Conservation (phyloP, 2,888 invertebrate genomes). For the Stenolophus ochropezus region DNA sequence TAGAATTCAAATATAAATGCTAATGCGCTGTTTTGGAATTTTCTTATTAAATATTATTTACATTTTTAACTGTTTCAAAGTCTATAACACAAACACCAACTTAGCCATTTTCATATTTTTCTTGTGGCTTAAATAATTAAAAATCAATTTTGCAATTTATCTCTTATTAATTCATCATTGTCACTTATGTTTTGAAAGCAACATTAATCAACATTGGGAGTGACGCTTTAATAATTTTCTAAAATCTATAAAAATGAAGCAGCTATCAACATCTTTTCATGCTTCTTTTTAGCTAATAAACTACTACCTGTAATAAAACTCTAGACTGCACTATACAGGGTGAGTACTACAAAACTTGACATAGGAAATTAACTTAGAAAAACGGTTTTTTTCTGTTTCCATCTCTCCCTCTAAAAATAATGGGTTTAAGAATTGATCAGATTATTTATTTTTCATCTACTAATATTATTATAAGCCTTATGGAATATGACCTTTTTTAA, state of each 20-base stretch:
- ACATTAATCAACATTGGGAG: neutral
- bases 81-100: neutral
- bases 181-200: neutral
- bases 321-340: neutral
- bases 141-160: conserved; percentile 19
- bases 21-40: conserved; percentile 65
- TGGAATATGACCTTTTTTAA: no score
- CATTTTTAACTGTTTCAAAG: conserved; percentile 37
- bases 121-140: neutral
- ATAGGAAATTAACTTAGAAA: no score
- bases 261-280: neutral
- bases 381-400: no score
- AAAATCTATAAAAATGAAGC: neutral
- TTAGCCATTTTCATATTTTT: neutral
- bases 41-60: conserved; percentile 49
- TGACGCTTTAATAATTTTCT: neutral
- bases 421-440: no score
- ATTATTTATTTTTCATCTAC: no score
- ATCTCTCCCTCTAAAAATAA: no score
- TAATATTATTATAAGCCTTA: no score
- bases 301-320: conserved; percentile 1
- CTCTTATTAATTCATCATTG: conserved; percentile 11
- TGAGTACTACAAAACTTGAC: no score
- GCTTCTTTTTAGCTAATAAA: neutral
- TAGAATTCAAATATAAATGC: conserved; percentile 71